Evolutionary conservation across 2,797 vertebrate genomes (phyloP), one percentile per base, ranked within the genome.

Genomic region (Acanthopagrus latus): DNA sequence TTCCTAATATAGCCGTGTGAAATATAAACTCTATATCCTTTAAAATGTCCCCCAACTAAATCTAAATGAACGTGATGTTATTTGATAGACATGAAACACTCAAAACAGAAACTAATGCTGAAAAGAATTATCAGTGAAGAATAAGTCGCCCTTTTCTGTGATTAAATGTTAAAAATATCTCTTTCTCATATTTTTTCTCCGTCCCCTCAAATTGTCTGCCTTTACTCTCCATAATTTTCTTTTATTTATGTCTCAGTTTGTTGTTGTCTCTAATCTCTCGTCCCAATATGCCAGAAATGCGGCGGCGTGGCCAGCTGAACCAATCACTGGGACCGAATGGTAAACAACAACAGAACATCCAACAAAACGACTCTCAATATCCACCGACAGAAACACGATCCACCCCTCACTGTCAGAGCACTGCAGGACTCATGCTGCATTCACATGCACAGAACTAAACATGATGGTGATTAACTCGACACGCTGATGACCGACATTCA

Each of bases 311-410:
- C 65, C 14, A 54, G 38, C 69, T 59, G 71, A 66, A 43, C 47
- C 62, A 50, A 58, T 74, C 41, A 33, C 71, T 50, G 46, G 17
- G 27, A 65, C 51, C 1, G 29, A 57, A 58, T n/a, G 1, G 55
- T 64, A 72, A 83, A 83, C 38, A 74, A 27, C 48, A 77, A 52
- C 59, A 64, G 21, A 16, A 56, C 56, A 69, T 62, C 62, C 59
- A 27, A 1, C 27, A 52, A 38, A 68, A 50, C 1, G 9, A 46
- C 63, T 57, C 16, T 71, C 50, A 66, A 71, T 69, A 64, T 71
- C 46, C 56, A 50, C 16, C 33, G 13, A 60, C 33, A 8, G 7
- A 72, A 27, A 77, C 44, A 48, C 3, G 23, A 56, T 21, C 38
- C 57, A n/a, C 43, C 33, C 12, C 29, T 64, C n/a, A 3, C 71